Conservation (phyloP, 2,113 vertebrate genomes). For the Platysternon megacephalum region DNA sequence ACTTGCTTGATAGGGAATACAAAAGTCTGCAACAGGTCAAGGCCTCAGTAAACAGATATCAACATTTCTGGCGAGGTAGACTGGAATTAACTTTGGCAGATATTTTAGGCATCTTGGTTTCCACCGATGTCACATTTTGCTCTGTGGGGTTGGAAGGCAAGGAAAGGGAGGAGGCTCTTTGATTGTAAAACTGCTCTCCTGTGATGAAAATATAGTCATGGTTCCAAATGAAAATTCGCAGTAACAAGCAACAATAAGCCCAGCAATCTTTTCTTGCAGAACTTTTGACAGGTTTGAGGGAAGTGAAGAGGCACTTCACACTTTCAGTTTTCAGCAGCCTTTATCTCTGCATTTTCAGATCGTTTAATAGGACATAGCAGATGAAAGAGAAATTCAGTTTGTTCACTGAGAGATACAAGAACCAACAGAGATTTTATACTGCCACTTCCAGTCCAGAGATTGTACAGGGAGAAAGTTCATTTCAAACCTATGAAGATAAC, state of each 20-base stretch:
- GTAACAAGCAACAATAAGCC: not conserved
- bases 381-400: not conserved
- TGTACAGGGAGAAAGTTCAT: not conserved
- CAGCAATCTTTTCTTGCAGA: not conserved
- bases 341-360: not conserved
- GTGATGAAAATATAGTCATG: not conserved
- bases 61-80: not conserved
- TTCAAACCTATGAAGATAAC: not conserved
- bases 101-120: not conserved
- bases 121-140: accelerated
- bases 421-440: not conserved
- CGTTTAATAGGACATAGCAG: not conserved
- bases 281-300: not conserved
- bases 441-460: not conserved
- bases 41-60: not conserved
- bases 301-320: not conserved
- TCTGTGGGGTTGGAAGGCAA: not conserved
- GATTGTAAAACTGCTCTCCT: accelerated
- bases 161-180: not conserved
- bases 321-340: not conserved
- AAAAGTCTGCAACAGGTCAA: not conserved
- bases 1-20: not conserved
- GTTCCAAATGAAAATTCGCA: not conserved
- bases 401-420: not conserved
- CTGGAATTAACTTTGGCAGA: not conserved